A percentile compares a stretch with the other conserved stretches of the same genome.
phyloP scores from a whole-genome alignment of 2,797 vertebrate genomes.

The Intellagama lesueurii region DNA sequence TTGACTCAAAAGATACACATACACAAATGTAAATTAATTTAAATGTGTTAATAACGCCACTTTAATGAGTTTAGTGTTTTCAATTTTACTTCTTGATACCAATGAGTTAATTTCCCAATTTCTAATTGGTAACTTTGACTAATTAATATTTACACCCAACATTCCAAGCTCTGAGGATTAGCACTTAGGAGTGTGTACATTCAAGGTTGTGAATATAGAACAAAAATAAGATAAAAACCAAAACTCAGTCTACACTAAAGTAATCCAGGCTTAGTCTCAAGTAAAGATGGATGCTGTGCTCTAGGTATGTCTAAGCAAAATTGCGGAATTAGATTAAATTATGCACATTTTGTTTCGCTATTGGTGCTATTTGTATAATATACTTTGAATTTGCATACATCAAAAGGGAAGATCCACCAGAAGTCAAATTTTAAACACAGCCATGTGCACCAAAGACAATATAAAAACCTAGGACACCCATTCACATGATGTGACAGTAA shows the following conservation, averaged over 20 bases:
- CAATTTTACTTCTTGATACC: no score
- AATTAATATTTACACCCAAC: no score
- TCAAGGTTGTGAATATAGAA: background rate
- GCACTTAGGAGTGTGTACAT: background rate
- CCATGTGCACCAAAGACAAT: no score
- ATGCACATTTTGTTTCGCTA: background rate
- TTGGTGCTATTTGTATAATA: background rate
- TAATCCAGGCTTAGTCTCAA: background rate
- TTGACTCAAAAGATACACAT: no score
- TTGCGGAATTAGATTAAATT: background rate
- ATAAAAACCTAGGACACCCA: no score
- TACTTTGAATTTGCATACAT: background rate
- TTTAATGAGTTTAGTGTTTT: no score
- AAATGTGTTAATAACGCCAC: no score
- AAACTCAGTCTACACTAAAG: background rate
- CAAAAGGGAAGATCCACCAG: background rate
- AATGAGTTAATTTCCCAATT: no score
- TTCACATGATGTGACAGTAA: no score
- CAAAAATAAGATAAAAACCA: background rate
- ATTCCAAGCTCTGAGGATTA: constrained; percentile 1
- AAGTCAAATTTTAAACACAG: background rate
- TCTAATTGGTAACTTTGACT: no score
- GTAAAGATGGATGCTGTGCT: background rate
- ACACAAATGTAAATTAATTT: no score
- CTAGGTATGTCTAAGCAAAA: background rate